Percentiles rank a stretch among this genome's conserved stretches.
Conservation (phyloP, 2,113 vertebrate species). For the Leuciscus idus region DNA sequence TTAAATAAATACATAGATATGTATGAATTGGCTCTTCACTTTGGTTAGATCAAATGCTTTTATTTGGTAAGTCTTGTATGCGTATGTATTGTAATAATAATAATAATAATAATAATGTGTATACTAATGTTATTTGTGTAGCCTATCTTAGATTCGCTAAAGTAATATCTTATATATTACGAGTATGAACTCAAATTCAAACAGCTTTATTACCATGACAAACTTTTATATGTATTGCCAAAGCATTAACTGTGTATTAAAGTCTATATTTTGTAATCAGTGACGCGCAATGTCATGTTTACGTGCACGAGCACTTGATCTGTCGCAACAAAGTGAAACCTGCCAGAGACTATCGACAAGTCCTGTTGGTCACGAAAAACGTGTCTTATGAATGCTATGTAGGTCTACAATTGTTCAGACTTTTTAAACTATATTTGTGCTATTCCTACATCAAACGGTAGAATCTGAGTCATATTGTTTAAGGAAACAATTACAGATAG, state of each 20-base stretch:
- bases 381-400: background rate
- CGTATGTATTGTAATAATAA: background rate
- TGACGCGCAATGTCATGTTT: conserved; percentile 24
- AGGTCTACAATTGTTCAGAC: background rate
- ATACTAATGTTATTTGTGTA: background rate
- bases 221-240: no score
- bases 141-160: background rate
- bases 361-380: background rate
- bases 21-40: background rate
- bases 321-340: conserved; percentile 28
- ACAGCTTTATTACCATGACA: no score
- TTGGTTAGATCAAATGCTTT: background rate
- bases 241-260: background rate
- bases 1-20: background rate
- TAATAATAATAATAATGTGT: background rate
- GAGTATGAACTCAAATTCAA: background rate
- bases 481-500: background rate
- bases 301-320: background rate
- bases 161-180: background rate
- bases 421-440: background rate
- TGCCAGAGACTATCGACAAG: background rate
- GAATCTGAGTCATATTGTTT: background rate
- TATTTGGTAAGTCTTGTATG: background rate
- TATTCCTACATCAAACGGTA: background rate
- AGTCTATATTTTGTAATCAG: background rate